A percentile compares a stretch with the other conserved stretches of the same genome.
Evolutionary conservation across 2,888 invertebrate species (phyloP).

Genomic region (Atethmia centrago): DNA sequence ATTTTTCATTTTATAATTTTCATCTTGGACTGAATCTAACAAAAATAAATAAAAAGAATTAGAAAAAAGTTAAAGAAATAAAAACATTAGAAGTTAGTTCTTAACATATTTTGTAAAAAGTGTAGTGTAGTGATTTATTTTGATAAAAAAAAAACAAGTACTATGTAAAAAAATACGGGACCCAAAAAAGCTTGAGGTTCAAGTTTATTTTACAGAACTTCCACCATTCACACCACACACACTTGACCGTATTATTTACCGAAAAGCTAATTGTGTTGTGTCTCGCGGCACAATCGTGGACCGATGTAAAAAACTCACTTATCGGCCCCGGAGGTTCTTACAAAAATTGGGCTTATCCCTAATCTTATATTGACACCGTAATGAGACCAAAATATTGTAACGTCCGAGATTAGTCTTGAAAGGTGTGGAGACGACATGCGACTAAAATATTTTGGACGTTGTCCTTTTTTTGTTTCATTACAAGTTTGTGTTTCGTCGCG

Average conservation of each 20-base stretch:
- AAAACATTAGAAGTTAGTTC: background rate
- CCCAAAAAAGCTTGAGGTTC: background rate
- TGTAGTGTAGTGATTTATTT: too few species aligned
- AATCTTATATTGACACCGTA: slow-evolving; percentile 90
- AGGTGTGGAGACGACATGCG: slow-evolving; percentile 20
- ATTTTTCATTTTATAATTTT: background rate
- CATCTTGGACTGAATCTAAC: background rate
- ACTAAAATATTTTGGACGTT: slow-evolving; percentile 2
- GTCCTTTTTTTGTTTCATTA: background rate
- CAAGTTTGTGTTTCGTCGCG: background rate
- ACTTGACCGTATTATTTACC: slow-evolving; percentile 60
- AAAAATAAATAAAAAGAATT: background rate
- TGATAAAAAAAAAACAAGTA: background rate
- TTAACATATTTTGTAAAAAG: background rate
- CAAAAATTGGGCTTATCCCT: slow-evolving; percentile 88
- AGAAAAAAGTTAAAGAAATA: background rate
- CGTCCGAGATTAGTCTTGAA: slow-evolving; percentile 69
- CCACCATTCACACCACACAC: background rate
- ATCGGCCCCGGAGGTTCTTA: slow-evolving; percentile 76
- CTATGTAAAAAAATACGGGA: too few species aligned
- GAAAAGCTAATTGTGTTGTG: slow-evolving; percentile 77
- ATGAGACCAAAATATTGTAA: slow-evolving; percentile 89
- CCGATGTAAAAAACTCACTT: slow-evolving; percentile 82
- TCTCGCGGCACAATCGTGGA: slow-evolving; percentile 85
- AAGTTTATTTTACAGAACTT: slow-evolving; percentile 44